Percentiles rank a stretch among this genome's conserved stretches.
These are phyloP conservation scores for Osmerus eperlanus DNA, from an alignment of 2,113 vertebrate species.

Conservation along the genomic window DNA sequence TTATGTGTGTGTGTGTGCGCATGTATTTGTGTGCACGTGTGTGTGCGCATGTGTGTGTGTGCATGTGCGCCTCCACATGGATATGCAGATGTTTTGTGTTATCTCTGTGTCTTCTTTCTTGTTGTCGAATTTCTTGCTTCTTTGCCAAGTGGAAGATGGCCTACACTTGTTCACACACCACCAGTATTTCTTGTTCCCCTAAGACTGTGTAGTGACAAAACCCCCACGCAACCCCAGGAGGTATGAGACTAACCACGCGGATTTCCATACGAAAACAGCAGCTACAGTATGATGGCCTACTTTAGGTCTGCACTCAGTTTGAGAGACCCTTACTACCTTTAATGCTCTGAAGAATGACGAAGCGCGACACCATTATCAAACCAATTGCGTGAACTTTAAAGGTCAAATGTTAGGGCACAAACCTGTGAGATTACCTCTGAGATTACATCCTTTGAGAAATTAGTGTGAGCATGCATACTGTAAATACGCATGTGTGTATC, in stretches of 20 bases:
- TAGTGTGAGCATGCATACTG: slow-evolving; percentile 21
- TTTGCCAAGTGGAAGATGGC: not conserved
- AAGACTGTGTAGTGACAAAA: not conserved
- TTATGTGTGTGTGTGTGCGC: not conserved
- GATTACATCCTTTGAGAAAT: not conserved
- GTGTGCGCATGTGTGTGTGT: slow-evolving; percentile 13
- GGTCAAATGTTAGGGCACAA: not conserved
- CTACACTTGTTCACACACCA: not conserved
- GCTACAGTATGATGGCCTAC: not conserved
- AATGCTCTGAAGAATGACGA: not conserved
- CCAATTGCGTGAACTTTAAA: not conserved
- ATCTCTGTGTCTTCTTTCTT: not conserved
- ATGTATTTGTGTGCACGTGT: not conserved
- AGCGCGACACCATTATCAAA: not conserved
- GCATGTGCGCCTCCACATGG: not conserved
- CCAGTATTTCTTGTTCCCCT: not conserved
- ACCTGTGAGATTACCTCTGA: not conserved
- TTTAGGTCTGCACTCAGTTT: not conserved
- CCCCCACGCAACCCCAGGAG: not conserved
- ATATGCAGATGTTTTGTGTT: no score
- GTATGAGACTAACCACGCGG: not conserved
- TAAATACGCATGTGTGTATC: slow-evolving; percentile 11
- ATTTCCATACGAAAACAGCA: not conserved
- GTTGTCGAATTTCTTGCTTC: not conserved
- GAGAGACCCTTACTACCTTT: not conserved